Percentiles rank a stretch among this genome's conserved stretches.
These are phyloP conservation scores for Rachycentron canadum DNA, from an alignment of 2,797 vertebrate species.

Conservation along the genomic window DNA sequence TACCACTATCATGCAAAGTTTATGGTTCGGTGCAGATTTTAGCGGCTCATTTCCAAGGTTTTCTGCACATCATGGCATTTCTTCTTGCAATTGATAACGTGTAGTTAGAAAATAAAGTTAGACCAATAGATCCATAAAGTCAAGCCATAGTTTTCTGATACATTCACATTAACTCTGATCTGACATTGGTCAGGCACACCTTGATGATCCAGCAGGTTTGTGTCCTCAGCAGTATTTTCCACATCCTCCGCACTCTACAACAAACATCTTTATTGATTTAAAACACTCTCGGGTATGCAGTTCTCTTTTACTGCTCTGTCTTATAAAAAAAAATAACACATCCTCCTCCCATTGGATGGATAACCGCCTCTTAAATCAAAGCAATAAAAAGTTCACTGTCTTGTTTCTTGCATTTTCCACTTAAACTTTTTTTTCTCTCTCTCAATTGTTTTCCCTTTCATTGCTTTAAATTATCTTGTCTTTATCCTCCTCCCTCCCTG, in stretches of 20 bases:
- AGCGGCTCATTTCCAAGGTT: constrained; percentile 33
- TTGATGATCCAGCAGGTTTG: constrained; percentile 25
- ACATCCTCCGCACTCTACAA: constrained; percentile 29
- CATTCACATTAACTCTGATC: constrained; percentile 9
- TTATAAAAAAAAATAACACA: constrained; percentile 62
- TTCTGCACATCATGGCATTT: background rate
- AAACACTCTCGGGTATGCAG: constrained; percentile 50
- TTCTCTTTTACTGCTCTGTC: constrained; percentile 55
- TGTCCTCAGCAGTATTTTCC: constrained; percentile 34
- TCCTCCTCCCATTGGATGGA: constrained; percentile 59
- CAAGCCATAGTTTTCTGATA: background rate
- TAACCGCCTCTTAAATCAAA: constrained; percentile 69
- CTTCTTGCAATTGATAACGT: constrained; percentile 9
- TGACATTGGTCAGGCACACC: constrained; percentile 5
- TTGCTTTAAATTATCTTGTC: constrained; percentile 26
- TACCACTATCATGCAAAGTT: constrained; percentile 46
- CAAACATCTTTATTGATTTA: constrained; percentile 67
- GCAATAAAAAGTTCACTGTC: constrained; percentile 59
- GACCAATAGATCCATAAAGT: constrained; percentile 5
- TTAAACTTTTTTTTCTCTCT: constrained; percentile 21
- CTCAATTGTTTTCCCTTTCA: background rate
- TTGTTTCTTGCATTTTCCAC: constrained; percentile 39
- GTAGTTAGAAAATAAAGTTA: constrained; percentile 17
- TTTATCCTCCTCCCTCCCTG: constrained; percentile 4
- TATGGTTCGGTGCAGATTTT: constrained; percentile 37